Percentiles rank a stretch among this genome's conserved stretches.
phyloP scores from a whole-genome alignment of 2,797 vertebrate genomes.

The Mormyrops attenuatus region DNA sequence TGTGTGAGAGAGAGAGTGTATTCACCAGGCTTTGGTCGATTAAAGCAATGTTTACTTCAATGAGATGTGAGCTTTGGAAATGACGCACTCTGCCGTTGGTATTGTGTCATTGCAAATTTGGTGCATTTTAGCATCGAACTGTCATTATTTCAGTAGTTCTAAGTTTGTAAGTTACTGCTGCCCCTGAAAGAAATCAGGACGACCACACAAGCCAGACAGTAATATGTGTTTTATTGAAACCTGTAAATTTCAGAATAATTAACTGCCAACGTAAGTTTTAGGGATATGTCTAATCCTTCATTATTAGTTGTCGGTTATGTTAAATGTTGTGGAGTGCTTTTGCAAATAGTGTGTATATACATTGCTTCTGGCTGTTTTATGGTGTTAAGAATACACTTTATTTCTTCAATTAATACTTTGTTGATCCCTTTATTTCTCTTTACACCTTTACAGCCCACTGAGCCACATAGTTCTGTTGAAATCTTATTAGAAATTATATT shows the following conservation, averaged over 20 bases:
- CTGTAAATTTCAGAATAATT: not conserved
- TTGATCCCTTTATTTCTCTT: not conserved
- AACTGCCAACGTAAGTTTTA: not conserved
- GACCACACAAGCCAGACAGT: not conserved
- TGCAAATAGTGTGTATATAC: too few relatives aligned
- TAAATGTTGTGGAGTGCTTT: not conserved
- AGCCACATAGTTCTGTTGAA: not conserved
- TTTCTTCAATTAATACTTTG: not conserved
- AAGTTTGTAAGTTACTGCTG: not conserved
- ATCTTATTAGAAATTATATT: not conserved
- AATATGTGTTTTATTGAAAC: not conserved
- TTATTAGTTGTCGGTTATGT: not conserved
- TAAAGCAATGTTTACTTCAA: not conserved
- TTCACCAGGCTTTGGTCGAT: not conserved
- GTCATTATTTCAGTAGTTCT: not conserved
- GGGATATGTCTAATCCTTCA: not conserved
- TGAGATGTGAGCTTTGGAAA: not conserved
- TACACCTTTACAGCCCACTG: not conserved
- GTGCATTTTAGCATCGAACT: not conserved
- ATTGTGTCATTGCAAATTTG: not conserved
- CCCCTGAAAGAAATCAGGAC: not conserved
- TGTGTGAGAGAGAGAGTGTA: not conserved
- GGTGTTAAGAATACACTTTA: not conserved
- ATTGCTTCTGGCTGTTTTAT: not conserved
- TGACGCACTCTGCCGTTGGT: constrained; percentile 5